Conservation (phyloP, 2,797 vertebrate species). For the Acipenser transmontanus region DNA sequence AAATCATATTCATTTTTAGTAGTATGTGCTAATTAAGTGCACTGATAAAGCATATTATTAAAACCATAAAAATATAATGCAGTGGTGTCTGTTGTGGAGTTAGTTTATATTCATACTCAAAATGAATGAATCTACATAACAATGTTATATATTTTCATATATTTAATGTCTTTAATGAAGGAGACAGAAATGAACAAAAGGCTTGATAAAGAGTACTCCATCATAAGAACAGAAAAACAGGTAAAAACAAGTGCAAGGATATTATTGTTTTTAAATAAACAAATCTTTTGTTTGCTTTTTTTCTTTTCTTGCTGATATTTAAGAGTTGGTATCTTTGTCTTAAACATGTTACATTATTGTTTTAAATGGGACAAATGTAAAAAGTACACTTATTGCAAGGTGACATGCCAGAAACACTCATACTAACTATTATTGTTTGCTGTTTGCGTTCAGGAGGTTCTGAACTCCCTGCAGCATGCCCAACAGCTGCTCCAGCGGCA, state of each 20-base stretch:
- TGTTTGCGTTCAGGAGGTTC: conserved; percentile 64
- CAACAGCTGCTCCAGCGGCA: conserved; percentile 72
- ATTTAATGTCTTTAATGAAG: conserved; percentile 41
- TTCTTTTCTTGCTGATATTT: no score
- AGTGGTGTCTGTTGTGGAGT: no score
- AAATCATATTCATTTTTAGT: not conserved
- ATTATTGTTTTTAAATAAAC: not conserved
- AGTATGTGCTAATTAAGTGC: not conserved
- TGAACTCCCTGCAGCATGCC: conserved; percentile 66
- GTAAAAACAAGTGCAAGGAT: conserved; percentile 44
- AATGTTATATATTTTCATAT: not conserved
- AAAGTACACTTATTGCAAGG: not conserved
- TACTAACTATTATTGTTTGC: not conserved
- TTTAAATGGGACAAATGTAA: no score
- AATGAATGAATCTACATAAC: not conserved
- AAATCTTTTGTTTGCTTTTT: no score
- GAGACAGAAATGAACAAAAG: conserved; percentile 73
- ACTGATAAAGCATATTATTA: not conserved
- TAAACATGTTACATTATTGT: no score
- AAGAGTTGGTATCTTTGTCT: no score
- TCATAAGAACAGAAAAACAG: conserved; percentile 71
- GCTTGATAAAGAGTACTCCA: conserved; percentile 59
- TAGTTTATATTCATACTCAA: no score
- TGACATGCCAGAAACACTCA: conserved; percentile 14
- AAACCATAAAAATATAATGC: no score